A percentile compares a stretch with the other conserved stretches of the same genome.
phyloP scores from a whole-genome alignment of 2,888 invertebrate genomes.

The Pristionchus fissidentatus region DNA sequence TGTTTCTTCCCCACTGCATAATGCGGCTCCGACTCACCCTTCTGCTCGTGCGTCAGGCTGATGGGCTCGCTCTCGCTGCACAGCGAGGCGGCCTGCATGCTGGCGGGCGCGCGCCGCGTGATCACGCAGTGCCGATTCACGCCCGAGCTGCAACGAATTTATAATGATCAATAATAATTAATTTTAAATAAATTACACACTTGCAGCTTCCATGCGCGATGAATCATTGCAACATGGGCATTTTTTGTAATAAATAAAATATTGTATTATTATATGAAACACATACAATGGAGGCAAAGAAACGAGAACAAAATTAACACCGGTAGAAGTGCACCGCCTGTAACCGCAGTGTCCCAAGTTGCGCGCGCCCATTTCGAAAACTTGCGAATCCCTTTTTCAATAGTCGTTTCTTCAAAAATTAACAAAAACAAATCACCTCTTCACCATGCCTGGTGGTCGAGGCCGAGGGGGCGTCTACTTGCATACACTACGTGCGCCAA shows the following conservation, averaged over 20 bases:
- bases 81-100: conserved; percentile 4
- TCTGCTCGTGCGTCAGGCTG: conserved; percentile 43
- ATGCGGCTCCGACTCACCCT: not conserved
- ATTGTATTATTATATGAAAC: too few species aligned
- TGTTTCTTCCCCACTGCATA: not conserved
- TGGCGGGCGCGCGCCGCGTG: not conserved
- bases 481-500: too few species aligned
- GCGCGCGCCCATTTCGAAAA: too few species aligned
- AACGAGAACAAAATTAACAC: too few species aligned
- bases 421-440: conserved; percentile 23
- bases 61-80: conserved; percentile 47
- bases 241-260: not conserved
- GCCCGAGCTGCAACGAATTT: not conserved
- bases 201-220: not conserved
- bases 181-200: not conserved
- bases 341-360: too few species aligned
- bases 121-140: not conserved
- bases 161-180: not conserved
- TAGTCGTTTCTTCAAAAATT: not conserved
- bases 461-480: too few species aligned
- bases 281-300: not conserved
- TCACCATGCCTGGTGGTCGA: too few species aligned
- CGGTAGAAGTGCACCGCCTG: too few species aligned
- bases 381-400: too few species aligned
- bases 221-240: not conserved